These are phyloP conservation scores for Dolichomitus sp. DNA, from an alignment of 2,888 invertebrate genomes.

Conservation along the genomic window DNA sequence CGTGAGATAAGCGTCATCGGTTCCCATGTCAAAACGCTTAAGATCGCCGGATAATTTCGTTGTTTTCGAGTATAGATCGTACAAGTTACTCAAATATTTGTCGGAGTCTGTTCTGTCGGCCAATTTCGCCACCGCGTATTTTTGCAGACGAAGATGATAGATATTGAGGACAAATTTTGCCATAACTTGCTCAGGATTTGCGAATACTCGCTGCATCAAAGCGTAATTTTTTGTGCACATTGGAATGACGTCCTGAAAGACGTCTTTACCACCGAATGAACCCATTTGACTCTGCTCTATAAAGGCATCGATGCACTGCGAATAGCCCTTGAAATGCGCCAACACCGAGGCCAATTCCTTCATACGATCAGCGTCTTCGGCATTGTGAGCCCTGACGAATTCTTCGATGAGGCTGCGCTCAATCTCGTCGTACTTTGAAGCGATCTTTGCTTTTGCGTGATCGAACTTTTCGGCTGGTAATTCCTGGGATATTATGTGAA, in stretches of 20 bases:
- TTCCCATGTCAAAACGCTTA: slow-evolving; percentile 92
- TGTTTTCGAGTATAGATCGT: slow-evolving; percentile 96
- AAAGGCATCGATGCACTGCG: slow-evolving; percentile 98
- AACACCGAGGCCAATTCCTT: slow-evolving; percentile 96
- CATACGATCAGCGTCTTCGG: slow-evolving; percentile 95
- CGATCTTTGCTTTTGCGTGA: slow-evolving; percentile 94
- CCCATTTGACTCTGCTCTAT: slow-evolving; percentile 98
- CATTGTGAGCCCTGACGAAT: slow-evolving; percentile 96
- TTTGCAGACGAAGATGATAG: slow-evolving; percentile 96
- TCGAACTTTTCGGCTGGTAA: slow-evolving; percentile 95
- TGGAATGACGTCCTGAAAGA: slow-evolving; percentile 96
- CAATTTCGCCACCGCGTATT: slow-evolving; percentile 94
- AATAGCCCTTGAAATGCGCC: slow-evolving; percentile 98
- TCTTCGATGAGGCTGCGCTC: slow-evolving; percentile 97
- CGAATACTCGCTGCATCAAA: slow-evolving; percentile 96
- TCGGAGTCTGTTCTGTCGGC: slow-evolving; percentile 94
- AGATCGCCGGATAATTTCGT: slow-evolving; percentile 92
- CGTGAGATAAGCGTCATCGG: slow-evolving; percentile 92
- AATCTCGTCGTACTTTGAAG: slow-evolving; percentile 95
- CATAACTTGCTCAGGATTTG: slow-evolving; percentile 98
- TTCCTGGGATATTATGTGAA: slow-evolving; percentile 98
- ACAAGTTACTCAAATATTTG: slow-evolving; percentile 95
- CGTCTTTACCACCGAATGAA: slow-evolving; percentile 94
- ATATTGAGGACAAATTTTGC: slow-evolving; percentile 98
- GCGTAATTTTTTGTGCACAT: slow-evolving; percentile 95